These are phyloP conservation scores for Apocrypta bakeri DNA, from an alignment of 1,140 invertebrate genomes.

Conservation along the genomic window DNA sequence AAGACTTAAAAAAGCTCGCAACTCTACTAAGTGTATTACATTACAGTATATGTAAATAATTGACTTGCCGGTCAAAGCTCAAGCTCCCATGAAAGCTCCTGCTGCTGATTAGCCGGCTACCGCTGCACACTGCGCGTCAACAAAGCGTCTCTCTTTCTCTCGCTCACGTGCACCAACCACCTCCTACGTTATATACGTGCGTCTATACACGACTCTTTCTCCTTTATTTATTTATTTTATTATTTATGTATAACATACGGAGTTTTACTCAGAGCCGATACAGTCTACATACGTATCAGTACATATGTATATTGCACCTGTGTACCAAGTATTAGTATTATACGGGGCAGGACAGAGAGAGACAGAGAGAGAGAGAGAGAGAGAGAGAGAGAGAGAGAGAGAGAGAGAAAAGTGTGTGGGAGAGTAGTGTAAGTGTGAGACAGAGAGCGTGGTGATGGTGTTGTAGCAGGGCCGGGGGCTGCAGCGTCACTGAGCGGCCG, in stretches of 20 bases:
- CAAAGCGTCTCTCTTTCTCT: not conserved
- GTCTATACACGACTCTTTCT: not conserved
- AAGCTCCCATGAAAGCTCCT: not conserved
- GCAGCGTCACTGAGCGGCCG: constrained; percentile 71
- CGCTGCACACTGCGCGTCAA: not conserved
- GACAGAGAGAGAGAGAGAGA: constrained; percentile 14
- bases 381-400: constrained; percentile 2
- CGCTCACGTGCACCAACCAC: not conserved
- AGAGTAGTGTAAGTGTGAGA: constrained; percentile 38
- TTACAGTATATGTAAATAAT: not conserved
- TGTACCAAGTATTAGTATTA: not conserved
- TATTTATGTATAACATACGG: not conserved
- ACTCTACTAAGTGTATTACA: too few relatives aligned
- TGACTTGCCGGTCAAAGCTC: not conserved
- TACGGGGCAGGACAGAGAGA: not conserved
- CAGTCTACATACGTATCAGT: not conserved
- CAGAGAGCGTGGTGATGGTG: constrained; percentile 65
- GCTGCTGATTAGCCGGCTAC: not conserved
- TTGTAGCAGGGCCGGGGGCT: constrained; percentile 72
- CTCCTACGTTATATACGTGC: too few relatives aligned
- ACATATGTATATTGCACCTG: not conserved
- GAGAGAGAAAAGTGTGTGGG: constrained; percentile 37
- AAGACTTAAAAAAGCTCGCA: too few relatives aligned
- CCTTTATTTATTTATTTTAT: too few relatives aligned
- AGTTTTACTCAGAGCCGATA: not conserved